A percentile compares a stretch with the other conserved stretches of the same genome.
phyloP scores from a whole-genome alignment of 2,797 vertebrate genomes.

The Anolis apletophallus region DNA sequence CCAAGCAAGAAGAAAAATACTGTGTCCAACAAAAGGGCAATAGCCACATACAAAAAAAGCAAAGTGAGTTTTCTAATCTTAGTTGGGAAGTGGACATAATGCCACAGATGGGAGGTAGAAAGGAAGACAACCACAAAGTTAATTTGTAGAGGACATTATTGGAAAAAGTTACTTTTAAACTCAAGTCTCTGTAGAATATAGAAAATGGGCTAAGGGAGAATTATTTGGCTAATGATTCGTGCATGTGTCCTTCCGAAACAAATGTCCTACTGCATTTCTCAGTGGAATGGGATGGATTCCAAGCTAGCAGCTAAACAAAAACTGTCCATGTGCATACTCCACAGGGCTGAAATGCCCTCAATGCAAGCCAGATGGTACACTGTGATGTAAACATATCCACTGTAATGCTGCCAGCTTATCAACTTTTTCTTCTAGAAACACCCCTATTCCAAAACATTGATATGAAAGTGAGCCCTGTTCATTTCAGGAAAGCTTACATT shows the following conservation, averaged over 20 bases:
- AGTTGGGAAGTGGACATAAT: constrained; percentile 7
- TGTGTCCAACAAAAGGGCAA: neutral
- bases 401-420: constrained; percentile 25
- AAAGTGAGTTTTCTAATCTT: neutral
- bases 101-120: constrained; percentile 9
- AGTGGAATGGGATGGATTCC: constrained; percentile 11
- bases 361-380: constrained; percentile 25
- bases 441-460: constrained; percentile 1
- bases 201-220: neutral
- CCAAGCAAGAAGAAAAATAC: neutral
- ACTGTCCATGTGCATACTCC: constrained; percentile 30
- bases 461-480: neutral
- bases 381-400: constrained; percentile 15
- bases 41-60: neutral
- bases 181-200: neutral
- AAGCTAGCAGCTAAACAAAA: constrained; percentile 17
- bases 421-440: constrained; percentile 14
- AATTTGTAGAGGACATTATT: neutral
- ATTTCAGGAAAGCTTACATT: neutral
- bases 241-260: neutral
- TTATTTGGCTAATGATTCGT: neutral
- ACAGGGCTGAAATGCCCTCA: constrained; percentile 31
- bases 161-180: neutral
- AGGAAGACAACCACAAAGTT: constrained; percentile 9
- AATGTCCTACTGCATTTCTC: neutral